phyloP scores from a whole-genome alignment of 2,113 vertebrate species.

The Pteronura brasiliensis region DNA sequence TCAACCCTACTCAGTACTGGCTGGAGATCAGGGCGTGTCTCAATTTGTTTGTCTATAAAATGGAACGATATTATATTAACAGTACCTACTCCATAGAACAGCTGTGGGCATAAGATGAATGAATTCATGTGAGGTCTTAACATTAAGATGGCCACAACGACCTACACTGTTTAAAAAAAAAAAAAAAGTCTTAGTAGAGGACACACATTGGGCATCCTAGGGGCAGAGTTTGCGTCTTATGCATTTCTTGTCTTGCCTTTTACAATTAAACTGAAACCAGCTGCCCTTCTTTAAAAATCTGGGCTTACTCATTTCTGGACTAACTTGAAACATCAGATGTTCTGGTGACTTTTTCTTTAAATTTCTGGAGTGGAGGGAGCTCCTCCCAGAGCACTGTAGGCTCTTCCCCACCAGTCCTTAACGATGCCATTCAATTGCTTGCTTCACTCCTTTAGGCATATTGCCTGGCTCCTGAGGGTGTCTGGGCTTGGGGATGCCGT shows the following conservation, averaged over 20 bases:
- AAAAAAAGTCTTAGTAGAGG: not conserved
- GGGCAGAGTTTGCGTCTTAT: not conserved
- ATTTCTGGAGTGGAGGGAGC: not conserved
- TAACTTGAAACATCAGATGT: not conserved
- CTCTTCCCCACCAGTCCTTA: not conserved
- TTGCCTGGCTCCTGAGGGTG: not conserved
- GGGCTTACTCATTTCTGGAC: not conserved
- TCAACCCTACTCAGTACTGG: not conserved
- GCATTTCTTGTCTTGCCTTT: not conserved
- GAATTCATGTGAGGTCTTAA: not conserved
- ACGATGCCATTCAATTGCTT: not conserved
- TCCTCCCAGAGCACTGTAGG: not conserved
- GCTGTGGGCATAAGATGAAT: not conserved
- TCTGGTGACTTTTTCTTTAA: not conserved
- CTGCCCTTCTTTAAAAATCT: not conserved
- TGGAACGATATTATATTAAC: not conserved
- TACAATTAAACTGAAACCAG: not conserved
- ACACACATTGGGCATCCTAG: too few species aligned
- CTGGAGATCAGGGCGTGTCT: not conserved
- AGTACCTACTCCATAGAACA: not conserved
- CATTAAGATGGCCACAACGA: not conserved
- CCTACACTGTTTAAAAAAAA: not conserved
- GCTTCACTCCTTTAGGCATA: not conserved
- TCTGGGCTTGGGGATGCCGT: not conserved
- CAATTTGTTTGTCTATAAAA: not conserved